Conservation (phyloP, 1,140 invertebrate species). For the Drosophila athabasca region DNA sequence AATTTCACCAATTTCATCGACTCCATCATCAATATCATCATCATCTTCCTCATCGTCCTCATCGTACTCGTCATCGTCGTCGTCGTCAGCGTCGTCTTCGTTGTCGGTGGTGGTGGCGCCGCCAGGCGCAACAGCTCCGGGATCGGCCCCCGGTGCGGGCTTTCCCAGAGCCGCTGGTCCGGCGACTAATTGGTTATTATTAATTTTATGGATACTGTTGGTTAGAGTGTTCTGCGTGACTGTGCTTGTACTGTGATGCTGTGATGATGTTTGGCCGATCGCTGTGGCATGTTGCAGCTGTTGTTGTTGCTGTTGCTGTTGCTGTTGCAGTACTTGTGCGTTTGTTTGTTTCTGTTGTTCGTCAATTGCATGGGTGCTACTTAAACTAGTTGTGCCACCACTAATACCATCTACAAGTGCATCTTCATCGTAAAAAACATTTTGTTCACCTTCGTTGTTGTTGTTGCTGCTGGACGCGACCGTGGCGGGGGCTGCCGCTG, state of each 20-base stretch:
- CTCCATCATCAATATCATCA: slow-evolving; percentile 84
- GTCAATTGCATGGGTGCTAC: slow-evolving; percentile 80
- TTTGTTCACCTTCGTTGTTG: slow-evolving; percentile 83
- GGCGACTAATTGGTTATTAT: slow-evolving; percentile 59
- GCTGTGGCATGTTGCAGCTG: slow-evolving; percentile 39
- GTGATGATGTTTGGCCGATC: slow-evolving; percentile 61
- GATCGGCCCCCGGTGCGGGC: slow-evolving; percentile 17
- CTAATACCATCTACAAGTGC: slow-evolving; percentile 81
- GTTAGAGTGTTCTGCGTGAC: slow-evolving; percentile 65
- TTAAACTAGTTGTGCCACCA: slow-evolving; percentile 80
- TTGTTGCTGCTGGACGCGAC: slow-evolving; percentile 70
- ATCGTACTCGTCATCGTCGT: slow-evolving; percentile 88
- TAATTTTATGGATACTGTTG: slow-evolving; percentile 46
- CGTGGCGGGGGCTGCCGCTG: slow-evolving; percentile 55
- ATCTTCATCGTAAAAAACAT: slow-evolving; percentile 85
- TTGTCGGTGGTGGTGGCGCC: slow-evolving; percentile 79
- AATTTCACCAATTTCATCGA: slow-evolving; percentile 87
- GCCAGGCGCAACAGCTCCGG: slow-evolving; percentile 38
- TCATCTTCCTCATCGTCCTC: slow-evolving; percentile 86
- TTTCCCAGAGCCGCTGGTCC: slow-evolving; percentile 46
- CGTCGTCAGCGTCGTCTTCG: slow-evolving; percentile 86
- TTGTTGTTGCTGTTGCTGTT: slow-evolving; percentile 50
- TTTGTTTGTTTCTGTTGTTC: slow-evolving; percentile 71
- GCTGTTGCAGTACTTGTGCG: slow-evolving; percentile 54
- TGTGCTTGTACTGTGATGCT: slow-evolving; percentile 50